Conservation (phyloP, 2,113 vertebrate genomes). For the Tretioscincus oriximinensis region DNA sequence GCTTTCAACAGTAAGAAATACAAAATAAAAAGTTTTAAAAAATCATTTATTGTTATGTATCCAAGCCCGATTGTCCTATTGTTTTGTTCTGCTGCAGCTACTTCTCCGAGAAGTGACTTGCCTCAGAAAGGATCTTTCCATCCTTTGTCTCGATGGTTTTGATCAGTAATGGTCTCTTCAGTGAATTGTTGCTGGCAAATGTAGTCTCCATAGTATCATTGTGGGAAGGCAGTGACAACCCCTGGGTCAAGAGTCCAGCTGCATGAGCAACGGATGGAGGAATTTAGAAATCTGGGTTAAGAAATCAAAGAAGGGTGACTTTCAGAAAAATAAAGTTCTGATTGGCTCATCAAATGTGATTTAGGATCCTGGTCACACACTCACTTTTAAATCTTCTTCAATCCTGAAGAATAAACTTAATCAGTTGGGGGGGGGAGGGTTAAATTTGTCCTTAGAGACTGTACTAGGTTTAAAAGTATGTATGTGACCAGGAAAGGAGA, state of each 20-base stretch:
- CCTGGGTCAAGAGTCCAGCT: constrained; percentile 16
- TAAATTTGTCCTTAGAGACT: too few relatives aligned
- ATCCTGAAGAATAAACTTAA: too few relatives aligned
- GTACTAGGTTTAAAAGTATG: too few relatives aligned
- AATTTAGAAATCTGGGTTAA: constrained; percentile 26
- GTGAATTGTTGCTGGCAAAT: neutral
- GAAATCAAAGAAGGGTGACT: constrained; percentile 4
- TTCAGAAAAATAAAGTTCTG: constrained; percentile 2
- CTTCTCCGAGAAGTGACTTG: constrained; percentile 51
- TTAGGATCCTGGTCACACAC: too few relatives aligned
- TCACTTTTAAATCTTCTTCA: too few relatives aligned
- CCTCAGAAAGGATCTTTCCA: constrained; percentile 60
- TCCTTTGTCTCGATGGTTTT: constrained; percentile 60
- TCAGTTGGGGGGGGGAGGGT: too few relatives aligned
- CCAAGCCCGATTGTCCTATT: neutral
- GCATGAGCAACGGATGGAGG: neutral
- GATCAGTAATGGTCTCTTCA: constrained; percentile 66
- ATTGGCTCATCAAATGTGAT: constrained; percentile 7
- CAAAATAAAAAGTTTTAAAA: neutral
- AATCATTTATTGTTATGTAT: neutral
- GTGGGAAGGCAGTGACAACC: neutral
- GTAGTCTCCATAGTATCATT: neutral
- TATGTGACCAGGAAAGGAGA: too few relatives aligned
- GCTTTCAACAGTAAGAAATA: neutral
- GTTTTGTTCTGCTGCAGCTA: neutral